Conservation (phyloP, 2,797 vertebrate genomes). For the Sebastes alutus region DNA sequence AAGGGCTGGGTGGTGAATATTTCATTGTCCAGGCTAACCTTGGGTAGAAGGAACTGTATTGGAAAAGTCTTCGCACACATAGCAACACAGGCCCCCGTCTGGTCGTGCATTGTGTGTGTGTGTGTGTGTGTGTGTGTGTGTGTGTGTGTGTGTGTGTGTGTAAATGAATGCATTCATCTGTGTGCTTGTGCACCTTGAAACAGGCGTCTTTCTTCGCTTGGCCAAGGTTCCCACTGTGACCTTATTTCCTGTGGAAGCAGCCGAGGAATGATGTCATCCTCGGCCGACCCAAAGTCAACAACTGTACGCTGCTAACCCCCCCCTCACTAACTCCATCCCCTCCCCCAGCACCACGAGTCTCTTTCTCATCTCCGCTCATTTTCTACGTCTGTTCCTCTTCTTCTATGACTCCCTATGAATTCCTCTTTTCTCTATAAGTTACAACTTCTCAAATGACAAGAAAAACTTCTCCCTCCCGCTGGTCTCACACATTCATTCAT, state of each 20-base stretch:
- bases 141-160: neutral
- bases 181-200: conserved; percentile 46
- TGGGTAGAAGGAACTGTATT: conserved; percentile 55
- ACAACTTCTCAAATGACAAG: conserved; percentile 9
- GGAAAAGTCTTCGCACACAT: conserved; percentile 65
- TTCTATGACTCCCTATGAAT: conserved; percentile 20
- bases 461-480: conserved; percentile 2
- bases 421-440: conserved; percentile 21
- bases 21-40: conserved; percentile 56
- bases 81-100: conserved; percentile 55
- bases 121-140: conserved; percentile 1
- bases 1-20: conserved; percentile 18
- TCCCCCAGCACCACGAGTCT: neutral
- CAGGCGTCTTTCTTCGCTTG: conserved; percentile 65
- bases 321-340: neutral
- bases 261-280: conserved; percentile 80
- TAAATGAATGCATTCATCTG: conserved; percentile 46
- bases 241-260: conserved; percentile 83
- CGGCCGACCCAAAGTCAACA: conserved; percentile 73
- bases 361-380: conserved; percentile 16
- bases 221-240: conserved; percentile 77
- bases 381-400: neutral
- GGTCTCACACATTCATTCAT: conserved; percentile 37
- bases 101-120: conserved; percentile 15
- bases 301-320: conserved; percentile 24